Evolutionary conservation across 2,888 invertebrate genomes (phyloP), one percentile per base, ranked within the genome.

Genomic region (Lissonota sp.): DNA sequence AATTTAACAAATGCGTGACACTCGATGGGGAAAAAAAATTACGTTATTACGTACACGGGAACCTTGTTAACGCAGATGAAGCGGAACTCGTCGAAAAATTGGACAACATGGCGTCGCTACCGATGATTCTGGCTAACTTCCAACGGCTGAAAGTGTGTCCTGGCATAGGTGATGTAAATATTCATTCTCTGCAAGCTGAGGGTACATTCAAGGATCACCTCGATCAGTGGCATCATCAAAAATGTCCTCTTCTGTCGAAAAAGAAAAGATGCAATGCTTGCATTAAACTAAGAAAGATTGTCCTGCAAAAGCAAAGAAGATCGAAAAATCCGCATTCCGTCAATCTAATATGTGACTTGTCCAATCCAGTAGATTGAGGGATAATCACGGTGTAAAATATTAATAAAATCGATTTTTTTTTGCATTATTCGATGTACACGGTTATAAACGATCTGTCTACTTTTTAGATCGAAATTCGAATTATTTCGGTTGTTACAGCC

Each of bases 261-360:
- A 42, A 76, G 5, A 16, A 40, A 53, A 60, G 76, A 69, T 76
- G 69, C 37, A 44, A 16, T 8, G 7, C 8, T 37, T 76, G 76
- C 16, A 39, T 42, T 14, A 76, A 76, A 37, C 42, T 49, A 14
- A 40, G 69, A 26, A 60, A 60, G 16, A 44, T 51, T 3, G 42
- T 71, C 10, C 8, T 71, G 49, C 51, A 66, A 53, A 51, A 39
- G 5, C 14, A 39, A 7, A 53, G 12, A 14, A 26, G 66, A 53
- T 14, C 40, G 10, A 7, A 40, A 10, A 66, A 40, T 51, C 37
- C n/a, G 44, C 7, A 14, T 40, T 66, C 62, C 6, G 14, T 6
- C 14, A 51, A 66, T 6, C 66, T 51, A 6, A 66, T 66, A 14
- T 53, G 39, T 66, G 2, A 14, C 40, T 5, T 53, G 8, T 53